These are phyloP conservation scores for Lamellibrachia luymesi DNA, from an alignment of 1,140 invertebrate species.

Conservation along the genomic window DNA sequence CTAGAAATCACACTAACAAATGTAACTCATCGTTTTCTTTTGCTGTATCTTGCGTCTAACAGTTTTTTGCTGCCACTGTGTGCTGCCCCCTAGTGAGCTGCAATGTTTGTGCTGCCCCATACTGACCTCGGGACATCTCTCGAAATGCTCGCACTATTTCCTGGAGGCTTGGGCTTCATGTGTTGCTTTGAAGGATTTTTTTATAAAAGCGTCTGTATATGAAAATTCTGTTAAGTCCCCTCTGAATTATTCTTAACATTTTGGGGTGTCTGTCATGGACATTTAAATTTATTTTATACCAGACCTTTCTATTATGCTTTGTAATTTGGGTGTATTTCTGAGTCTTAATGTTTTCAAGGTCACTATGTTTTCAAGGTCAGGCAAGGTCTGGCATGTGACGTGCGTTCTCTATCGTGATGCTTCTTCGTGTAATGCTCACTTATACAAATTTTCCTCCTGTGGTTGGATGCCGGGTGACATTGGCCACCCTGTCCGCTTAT, in stretches of 20 bases:
- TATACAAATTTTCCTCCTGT: not conserved
- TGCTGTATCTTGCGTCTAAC: not conserved
- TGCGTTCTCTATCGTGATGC: not conserved
- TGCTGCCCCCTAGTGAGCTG: not conserved
- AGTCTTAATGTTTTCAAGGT: not conserved
- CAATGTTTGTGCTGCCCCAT: not conserved
- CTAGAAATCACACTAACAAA: not conserved
- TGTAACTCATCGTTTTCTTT: not conserved
- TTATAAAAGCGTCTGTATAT: not conserved
- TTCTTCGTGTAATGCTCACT: not conserved
- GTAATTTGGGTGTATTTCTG: not conserved
- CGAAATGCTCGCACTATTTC: not conserved
- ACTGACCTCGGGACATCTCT: not conserved
- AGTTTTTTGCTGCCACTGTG: not conserved
- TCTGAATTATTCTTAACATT: not conserved
- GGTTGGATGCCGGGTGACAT: not conserved
- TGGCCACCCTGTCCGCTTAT: not conserved
- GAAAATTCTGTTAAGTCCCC: not conserved
- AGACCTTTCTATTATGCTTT: not conserved
- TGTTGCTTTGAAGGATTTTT: not conserved
- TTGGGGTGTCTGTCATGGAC: not conserved
- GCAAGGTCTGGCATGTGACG: not conserved
- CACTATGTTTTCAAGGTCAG: not conserved
- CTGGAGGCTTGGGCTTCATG: not conserved
- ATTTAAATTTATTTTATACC: not conserved